Base-by-base conservation (phyloP, 2,797 vertebrate species). In the Falco concolor region DNA sequence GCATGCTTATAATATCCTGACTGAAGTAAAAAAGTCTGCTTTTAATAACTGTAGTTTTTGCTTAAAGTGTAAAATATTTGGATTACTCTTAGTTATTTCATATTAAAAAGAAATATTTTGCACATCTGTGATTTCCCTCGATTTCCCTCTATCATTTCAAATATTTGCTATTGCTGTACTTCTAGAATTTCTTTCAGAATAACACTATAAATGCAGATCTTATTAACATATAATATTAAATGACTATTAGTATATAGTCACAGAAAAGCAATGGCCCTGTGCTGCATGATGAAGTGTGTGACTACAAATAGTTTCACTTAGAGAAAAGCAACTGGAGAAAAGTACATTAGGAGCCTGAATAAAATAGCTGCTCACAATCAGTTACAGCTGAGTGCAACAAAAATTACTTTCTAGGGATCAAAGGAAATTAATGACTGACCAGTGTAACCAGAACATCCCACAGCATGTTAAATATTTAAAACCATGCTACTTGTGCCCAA, bases 401-500 rank as follows among this genome's bases (percentile, higher is more conserved):
- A 98, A 98, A 98, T 97, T 95, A 95, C 95, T 97, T 98, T 98
- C 94, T 90, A 92, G 91, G 95, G 95, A 98, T 97, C 95, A 97
- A 96, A 98, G 78, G 84, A 98, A 98, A 97, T 96, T 94, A 98
- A 97, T 80, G 76, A 90, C 95, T 98, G 97, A 97, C 97, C 97
- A 95, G 93, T 95, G 90, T 89, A 97, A 95, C 83, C 83, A 97
- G 85, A 97, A 89, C 95, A 94, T 96, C 93, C 91, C 91, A 97
- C 78, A 83, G 83, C 91, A 90, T 96, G 92, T 97, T 98, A 96
- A 98, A 98, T 97, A 97, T 98, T 97, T 97, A 97, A 97, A 94
- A 90, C 79, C 49, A 63, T 94, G 65, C 78, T 90, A 93, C 87
- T 93, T 95, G 69, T 95, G 87, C 95, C 95, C 84, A 25, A 97